Percentiles rank a stretch among this genome's conserved stretches.
Evolutionary conservation across 1,140 invertebrate genomes (phyloP).

Genomic region (Lethocerus indicus): DNA sequence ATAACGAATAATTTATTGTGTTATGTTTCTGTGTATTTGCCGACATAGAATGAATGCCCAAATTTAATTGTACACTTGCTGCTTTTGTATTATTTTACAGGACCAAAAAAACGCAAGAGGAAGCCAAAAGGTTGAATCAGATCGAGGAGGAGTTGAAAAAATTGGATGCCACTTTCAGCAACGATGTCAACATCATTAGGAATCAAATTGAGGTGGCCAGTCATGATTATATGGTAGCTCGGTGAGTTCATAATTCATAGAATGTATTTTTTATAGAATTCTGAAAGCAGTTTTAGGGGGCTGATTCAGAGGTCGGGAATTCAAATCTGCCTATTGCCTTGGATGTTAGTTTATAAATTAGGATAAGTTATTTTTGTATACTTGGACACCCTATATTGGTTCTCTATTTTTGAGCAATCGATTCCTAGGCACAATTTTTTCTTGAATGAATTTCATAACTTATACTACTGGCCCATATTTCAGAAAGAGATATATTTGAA

Average conservation of each 20-base stretch:
- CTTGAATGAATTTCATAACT: no score
- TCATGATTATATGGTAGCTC: conserved; percentile 43
- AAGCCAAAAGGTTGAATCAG: not conserved
- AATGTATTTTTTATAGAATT: not conserved
- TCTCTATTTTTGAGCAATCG: no score
- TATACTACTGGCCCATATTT: no score
- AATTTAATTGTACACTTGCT: no score
- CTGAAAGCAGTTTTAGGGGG: not conserved
- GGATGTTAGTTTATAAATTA: no score
- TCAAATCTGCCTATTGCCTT: no score
- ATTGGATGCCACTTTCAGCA: conserved; percentile 29
- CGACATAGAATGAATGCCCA: not conserved
- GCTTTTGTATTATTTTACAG: not conserved
- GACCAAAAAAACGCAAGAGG: not conserved
- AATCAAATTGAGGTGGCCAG: conserved; percentile 61
- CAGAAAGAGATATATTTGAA: no score
- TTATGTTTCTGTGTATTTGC: not conserved
- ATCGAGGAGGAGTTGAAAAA: conserved; percentile 25
- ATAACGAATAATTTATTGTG: not conserved
- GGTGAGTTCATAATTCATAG: conserved; percentile 28
- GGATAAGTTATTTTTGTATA: no score
- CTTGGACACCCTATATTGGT: no score
- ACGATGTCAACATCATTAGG: conserved; percentile 53
- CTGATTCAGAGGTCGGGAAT: no score
- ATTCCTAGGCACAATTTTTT: no score